Percentiles rank a stretch among this genome's conserved stretches.
Conservation (phyloP, 2,113 vertebrate genomes). For the Shinisaurus crocodilurus region DNA sequence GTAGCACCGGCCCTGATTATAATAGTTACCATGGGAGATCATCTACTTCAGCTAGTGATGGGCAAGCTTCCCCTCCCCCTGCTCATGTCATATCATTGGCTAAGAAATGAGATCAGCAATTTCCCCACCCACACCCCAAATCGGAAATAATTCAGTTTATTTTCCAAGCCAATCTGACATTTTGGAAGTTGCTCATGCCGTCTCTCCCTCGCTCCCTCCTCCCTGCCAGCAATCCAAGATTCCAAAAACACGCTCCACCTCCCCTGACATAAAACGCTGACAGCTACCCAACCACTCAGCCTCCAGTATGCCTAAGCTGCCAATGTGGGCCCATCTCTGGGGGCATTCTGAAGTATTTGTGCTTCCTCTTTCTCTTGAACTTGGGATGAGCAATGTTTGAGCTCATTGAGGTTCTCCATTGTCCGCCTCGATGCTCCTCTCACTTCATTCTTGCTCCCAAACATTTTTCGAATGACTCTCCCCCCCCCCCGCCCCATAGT, state of each 20-base stretch:
- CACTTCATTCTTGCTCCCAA: too few species aligned
- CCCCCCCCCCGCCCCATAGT: background rate
- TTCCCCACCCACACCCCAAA: background rate
- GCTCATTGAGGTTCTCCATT: too few species aligned
- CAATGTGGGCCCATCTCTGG: background rate
- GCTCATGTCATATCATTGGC: background rate
- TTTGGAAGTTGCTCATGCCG: background rate
- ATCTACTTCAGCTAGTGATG: background rate
- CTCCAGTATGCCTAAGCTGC: background rate
- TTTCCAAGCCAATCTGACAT: background rate
- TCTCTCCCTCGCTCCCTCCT: background rate
- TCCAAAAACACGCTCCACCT: background rate
- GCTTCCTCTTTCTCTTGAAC: background rate
- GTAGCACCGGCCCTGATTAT: too few species aligned
- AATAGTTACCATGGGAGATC: conserved; percentile 4
- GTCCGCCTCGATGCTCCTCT: too few species aligned
- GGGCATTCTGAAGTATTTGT: background rate
- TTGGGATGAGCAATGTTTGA: too few species aligned
- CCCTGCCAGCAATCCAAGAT: background rate
- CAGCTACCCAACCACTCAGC: background rate
- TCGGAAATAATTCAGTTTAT: background rate
- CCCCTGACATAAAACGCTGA: background rate
- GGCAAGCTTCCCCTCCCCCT: background rate
- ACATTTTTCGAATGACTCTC: too few species aligned
- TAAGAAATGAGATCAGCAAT: background rate